phyloP scores from a whole-genome alignment of 2,113 vertebrate genomes.

The Gymnorhina tibicen region DNA sequence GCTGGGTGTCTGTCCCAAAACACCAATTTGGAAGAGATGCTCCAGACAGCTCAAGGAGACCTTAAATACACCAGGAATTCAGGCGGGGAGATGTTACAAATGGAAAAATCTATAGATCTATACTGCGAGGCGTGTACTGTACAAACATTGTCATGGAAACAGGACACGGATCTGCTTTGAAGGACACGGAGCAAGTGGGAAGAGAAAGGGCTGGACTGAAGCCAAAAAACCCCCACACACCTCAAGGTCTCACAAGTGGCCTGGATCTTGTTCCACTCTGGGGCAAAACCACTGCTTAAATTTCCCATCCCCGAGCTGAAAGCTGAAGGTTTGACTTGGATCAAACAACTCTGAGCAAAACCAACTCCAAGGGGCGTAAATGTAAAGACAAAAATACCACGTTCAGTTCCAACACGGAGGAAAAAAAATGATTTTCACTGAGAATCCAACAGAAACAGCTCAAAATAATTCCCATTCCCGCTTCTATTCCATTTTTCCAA shows the following conservation, averaged over 20 bases:
- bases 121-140: background rate
- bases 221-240: background rate
- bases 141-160: conserved; percentile 69
- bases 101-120: background rate
- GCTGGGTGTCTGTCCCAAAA: background rate
- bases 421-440: background rate
- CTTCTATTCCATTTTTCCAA: background rate
- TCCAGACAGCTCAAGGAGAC: background rate
- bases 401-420: fast-evolving
- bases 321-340: background rate
- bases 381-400: fast-evolving
- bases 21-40: background rate
- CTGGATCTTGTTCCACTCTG: background rate
- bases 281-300: background rate
- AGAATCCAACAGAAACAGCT: background rate
- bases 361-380: fast-evolving
- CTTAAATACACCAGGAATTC: background rate
- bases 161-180: background rate
- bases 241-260: background rate
- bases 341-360: background rate
- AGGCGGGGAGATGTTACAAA: background rate
- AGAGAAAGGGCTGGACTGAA: background rate
- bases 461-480: background rate
- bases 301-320: background rate
- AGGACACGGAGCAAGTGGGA: background rate